Percentiles rank a stretch among this genome's conserved stretches.
phyloP scores from a whole-genome alignment of 2,888 invertebrate genomes.

The Thecophora atra region DNA sequence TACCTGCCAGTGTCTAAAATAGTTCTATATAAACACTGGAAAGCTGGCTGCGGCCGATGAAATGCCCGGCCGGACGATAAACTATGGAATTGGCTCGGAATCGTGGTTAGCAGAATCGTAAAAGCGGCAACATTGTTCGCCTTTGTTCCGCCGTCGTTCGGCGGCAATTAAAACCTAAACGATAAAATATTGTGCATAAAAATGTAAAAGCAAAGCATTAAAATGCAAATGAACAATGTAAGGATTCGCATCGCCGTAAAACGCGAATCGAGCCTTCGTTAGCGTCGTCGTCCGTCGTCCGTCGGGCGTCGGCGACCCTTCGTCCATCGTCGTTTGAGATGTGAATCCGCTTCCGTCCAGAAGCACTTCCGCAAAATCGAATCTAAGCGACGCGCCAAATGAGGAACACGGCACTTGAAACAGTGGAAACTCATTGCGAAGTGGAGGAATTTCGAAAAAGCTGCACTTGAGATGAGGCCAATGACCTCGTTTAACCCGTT shows the following conservation, averaged over 20 bases:
- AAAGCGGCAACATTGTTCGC: conserved; percentile 17
- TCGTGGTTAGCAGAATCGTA: conserved; percentile 8
- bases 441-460: too few species aligned
- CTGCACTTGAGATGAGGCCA: conserved; percentile 6
- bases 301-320: background rate
- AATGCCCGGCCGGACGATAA: conserved; percentile 3
- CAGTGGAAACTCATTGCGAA: too few species aligned
- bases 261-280: background rate
- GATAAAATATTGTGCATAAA: conserved; percentile 26
- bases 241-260: conserved; percentile 7
- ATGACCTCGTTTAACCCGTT: conserved; percentile 28
- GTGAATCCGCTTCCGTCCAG: too few species aligned
- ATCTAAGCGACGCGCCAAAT: too few species aligned
- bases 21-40: conserved; percentile 1
- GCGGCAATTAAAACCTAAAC: conserved; percentile 20
- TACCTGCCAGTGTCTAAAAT: conserved; percentile 6
- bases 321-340: too few species aligned
- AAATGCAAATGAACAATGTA: conserved; percentile 20
- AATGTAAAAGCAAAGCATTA: conserved; percentile 23
- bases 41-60: background rate
- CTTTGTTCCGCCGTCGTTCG: conserved; percentile 10
- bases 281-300: background rate
- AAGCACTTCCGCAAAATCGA: too few species aligned
- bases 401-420: too few species aligned
- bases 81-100: conserved; percentile 8